phyloP scores from a whole-genome alignment of 1,140 invertebrate genomes.

The Caenorhabditis briggsae region DNA sequence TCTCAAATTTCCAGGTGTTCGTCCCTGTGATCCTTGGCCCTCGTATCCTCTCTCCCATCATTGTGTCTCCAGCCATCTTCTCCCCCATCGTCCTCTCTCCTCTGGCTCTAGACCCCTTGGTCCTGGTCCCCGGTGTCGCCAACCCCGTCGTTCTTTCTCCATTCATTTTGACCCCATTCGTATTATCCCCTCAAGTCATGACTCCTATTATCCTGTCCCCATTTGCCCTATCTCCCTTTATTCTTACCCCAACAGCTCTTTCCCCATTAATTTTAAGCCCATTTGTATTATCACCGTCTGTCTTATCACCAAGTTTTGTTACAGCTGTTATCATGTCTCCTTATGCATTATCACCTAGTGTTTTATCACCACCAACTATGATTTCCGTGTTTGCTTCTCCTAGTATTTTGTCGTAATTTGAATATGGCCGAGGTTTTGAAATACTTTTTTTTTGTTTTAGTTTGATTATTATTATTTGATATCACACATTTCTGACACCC shows the following conservation, averaged over 20 bases:
- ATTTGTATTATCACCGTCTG: background rate
- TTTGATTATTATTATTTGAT: background rate
- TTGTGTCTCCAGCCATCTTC: conserved; percentile 69
- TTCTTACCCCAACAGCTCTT: conserved; percentile 34
- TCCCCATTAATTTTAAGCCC: conserved; percentile 36
- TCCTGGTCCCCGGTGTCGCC: conserved; percentile 61
- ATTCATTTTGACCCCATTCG: conserved; percentile 69
- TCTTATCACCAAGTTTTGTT: conserved; percentile 16
- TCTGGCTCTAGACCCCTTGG: conserved; percentile 36
- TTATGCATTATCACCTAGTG: conserved; percentile 1
- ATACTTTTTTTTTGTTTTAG: background rate
- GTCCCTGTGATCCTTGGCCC: conserved; percentile 70
- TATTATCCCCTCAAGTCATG: conserved; percentile 61
- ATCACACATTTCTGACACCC: conserved; percentile 3
- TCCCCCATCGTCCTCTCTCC: conserved; percentile 67
- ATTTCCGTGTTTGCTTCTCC: conserved; percentile 21
- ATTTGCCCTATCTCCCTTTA: conserved; percentile 60
- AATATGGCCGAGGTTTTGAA: background rate
- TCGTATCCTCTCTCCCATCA: conserved; percentile 65
- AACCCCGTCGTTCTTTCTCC: conserved; percentile 67
- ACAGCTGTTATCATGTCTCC: conserved; percentile 29
- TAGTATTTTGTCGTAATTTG: background rate
- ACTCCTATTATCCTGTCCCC: conserved; percentile 57
- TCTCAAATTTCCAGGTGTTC: conserved; percentile 40
- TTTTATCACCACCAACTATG: conserved; percentile 19